These are phyloP conservation scores for Brenthis hecate DNA, from an alignment of 2,888 invertebrate species.

Conservation along the genomic window DNA sequence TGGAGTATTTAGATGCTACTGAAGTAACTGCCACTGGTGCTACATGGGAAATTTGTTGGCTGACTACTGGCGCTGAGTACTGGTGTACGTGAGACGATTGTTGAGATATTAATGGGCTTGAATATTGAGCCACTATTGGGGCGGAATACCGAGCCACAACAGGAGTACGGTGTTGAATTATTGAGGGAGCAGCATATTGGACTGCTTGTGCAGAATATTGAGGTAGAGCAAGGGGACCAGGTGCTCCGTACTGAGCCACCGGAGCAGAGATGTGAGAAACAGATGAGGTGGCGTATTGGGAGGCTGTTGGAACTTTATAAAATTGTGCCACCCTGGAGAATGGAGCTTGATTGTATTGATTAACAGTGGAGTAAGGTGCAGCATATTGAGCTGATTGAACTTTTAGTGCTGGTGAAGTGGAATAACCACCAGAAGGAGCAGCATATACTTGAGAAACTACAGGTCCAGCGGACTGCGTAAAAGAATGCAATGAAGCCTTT, in stretches of 20 bases:
- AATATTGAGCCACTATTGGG: conserved; percentile 45
- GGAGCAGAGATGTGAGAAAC: conserved; percentile 47
- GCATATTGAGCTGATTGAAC: conserved; percentile 46
- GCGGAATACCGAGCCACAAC: conserved; percentile 44
- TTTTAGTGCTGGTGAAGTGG: conserved; percentile 63
- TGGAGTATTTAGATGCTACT: conserved; percentile 40
- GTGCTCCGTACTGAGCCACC: conserved; percentile 42
- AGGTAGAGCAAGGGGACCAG: conserved; percentile 18
- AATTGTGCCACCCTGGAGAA: conserved; percentile 42
- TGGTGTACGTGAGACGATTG: conserved; percentile 1
- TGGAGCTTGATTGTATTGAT: conserved; percentile 40
- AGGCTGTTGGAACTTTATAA: conserved; percentile 43
- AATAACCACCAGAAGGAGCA: conserved; percentile 64
- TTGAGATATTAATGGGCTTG: too few species aligned
- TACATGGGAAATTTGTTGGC: conserved; percentile 36
- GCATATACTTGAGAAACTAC: conserved; percentile 75
- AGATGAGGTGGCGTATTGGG: conserved; percentile 41
- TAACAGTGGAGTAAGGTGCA: conserved; percentile 45
- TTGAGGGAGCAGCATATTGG: conserved; percentile 49
- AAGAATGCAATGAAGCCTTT: conserved; percentile 71
- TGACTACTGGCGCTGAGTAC: conserved; percentile 38
- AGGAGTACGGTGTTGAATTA: conserved; percentile 42
- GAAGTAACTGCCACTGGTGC: conserved; percentile 46
- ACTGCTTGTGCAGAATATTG: conserved; percentile 34
- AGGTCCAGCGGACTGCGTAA: conserved; percentile 65